Evolutionary conservation across 2,113 vertebrate genomes (phyloP), one percentile per base, ranked within the genome.

Genomic region (Catharus bicknelli): DNA sequence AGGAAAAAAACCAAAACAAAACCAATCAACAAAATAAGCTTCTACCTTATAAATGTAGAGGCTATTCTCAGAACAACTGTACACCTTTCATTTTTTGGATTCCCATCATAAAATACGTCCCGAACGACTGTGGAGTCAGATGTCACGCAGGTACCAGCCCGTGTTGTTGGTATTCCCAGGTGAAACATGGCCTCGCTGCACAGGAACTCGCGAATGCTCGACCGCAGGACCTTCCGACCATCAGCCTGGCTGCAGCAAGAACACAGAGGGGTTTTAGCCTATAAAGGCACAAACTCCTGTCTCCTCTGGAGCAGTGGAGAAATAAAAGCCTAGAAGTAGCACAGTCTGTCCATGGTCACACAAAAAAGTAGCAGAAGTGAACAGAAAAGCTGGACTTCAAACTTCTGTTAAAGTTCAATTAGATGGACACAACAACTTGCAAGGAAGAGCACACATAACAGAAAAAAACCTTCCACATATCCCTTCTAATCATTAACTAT

Each of bases 131-230:
- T 97, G 4, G 98, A 98, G 96, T 99, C 98, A 0, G 99, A 99
- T 0, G 98, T 99, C 29, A 99, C 98, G 1, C 99, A 98, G 0
- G 99, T 98, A 34, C 98, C 99, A 0, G 99, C 99, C 84, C 99
- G 98, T 0, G 99, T 99, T 45, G 98, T 99, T 42, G 99, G 99
- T 18, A 99, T 86, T 2, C 99, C 99, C 30, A 99, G 97, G 91
- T 98, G 98, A 77, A 98, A 98, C 98, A 99, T 98, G 0, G 98
- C 99, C 95, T 99, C 99, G 0, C 99, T 99, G 96, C 99, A 99
- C 88, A 99, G 98, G 96, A 99, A 99, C 97, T 99, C 99, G 27
- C 99, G 98, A 54, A 99, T 98, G 92, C 99, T 99, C 0, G 99
- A 99, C 34, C 99, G 98, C 94, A 99, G 97, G 4, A 99, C 99